Evolutionary conservation across 1,140 invertebrate species (phyloP).

Genomic region (Drosophila subobscura): DNA sequence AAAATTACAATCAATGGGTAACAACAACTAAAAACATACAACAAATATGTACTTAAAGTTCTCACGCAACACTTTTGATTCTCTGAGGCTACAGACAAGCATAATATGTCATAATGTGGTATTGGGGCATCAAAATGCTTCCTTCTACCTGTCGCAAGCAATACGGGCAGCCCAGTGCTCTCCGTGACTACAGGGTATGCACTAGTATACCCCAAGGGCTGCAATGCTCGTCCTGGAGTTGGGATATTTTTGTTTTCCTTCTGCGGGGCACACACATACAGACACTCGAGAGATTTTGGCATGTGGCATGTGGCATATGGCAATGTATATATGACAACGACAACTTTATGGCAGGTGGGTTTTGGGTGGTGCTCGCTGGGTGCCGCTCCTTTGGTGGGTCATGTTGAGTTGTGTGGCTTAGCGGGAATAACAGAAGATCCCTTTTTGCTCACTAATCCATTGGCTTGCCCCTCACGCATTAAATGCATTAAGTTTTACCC

Average conservation of each 20-base stretch:
- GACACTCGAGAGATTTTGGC: slow-evolving; percentile 60
- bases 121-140: too few relatives aligned
- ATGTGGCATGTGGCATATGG: slow-evolving; percentile 60
- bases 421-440: slow-evolving; percentile 39
- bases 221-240: slow-evolving; percentile 24
- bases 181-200: too few relatives aligned
- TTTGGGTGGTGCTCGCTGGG: too few relatives aligned
- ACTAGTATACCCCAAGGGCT: slow-evolving; percentile 40
- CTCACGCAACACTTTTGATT: too few relatives aligned
- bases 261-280: slow-evolving; percentile 11
- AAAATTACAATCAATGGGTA: too few relatives aligned
- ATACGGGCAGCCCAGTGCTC: too few relatives aligned
- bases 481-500: slow-evolving; percentile 71
- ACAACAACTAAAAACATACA: too few relatives aligned
- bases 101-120: too few relatives aligned
- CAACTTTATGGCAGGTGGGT: slow-evolving; percentile 64
- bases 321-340: slow-evolving; percentile 49
- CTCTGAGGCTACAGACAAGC: too few relatives aligned
- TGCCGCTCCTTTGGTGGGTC: not conserved
- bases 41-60: too few relatives aligned
- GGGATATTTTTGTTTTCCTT: slow-evolving; percentile 48
- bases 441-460: slow-evolving; percentile 59
- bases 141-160: too few relatives aligned
- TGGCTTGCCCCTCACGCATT: slow-evolving; percentile 77
- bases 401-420: slow-evolving; percentile 21